A percentile compares a stretch with the other conserved stretches of the same genome.
Conservation (phyloP, 1,140 invertebrate species). For the Drosophila teissieri region DNA sequence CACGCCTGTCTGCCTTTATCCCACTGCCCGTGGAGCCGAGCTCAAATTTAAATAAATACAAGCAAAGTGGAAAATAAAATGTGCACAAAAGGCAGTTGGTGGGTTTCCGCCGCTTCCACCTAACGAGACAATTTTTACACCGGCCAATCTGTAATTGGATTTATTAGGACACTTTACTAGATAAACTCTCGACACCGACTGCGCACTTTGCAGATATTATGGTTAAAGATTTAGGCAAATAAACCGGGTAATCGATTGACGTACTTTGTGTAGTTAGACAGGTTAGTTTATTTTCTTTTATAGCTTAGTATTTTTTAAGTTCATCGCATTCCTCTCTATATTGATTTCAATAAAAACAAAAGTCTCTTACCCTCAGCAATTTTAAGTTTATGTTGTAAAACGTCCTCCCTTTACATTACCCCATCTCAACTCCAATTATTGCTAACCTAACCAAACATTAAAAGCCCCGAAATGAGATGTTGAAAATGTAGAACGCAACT, state of each 20-base stretch:
- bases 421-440: not conserved
- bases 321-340: not conserved
- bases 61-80: slow-evolving; percentile 77
- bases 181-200: slow-evolving; percentile 1
- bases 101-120: slow-evolving; percentile 9
- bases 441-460: slow-evolving; percentile 1
- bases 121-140: slow-evolving; percentile 43
- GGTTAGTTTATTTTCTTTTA: not conserved
- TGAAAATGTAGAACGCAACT: slow-evolving; percentile 27
- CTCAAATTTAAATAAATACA: slow-evolving; percentile 83
- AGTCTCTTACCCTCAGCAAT: not conserved
- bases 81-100: slow-evolving; percentile 34
- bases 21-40: slow-evolving; percentile 26
- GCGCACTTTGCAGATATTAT: not conserved
- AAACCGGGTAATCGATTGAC: not conserved
- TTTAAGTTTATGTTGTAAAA: no score
- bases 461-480: slow-evolving; percentile 26
- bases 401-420: not conserved
- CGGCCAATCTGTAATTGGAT: slow-evolving; percentile 41
- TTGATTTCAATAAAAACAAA: not conserved
- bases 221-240: not conserved
- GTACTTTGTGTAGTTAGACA: not conserved
- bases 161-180: slow-evolving; percentile 23
- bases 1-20: slow-evolving; percentile 29
- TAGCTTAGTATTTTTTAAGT: no score